Base-by-base conservation (phyloP, 2,113 vertebrate genomes). In the Ceyx melanurus region DNA sequence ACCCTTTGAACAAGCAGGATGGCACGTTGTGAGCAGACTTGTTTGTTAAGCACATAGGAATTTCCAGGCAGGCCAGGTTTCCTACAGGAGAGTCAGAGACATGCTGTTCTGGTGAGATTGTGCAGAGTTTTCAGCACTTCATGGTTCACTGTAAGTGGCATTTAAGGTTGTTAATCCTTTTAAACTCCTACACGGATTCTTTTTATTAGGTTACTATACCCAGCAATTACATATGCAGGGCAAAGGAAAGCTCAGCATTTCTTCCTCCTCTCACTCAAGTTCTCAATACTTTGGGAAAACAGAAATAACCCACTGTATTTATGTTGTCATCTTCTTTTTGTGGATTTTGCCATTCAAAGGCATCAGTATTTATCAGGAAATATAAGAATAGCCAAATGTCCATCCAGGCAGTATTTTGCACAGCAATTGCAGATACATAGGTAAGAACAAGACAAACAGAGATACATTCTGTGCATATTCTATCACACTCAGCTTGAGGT, bases 1-100 rank as follows among this genome's bases (percentile, higher is more conserved):
- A 85, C 73, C 74, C 76, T 76, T 33, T 88, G 88, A 94, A 91
- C 73, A 86, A 92, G 91, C 74, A 84, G 77, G 78, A 76, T 53
- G 86, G 75, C 65, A 92, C 0, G 13, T 58, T 89, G 77, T 78
- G 68, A 82, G n/a, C 45, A 43, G 62, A 78, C 22, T 46, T 80
- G 74, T 86, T 89, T 74, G 54, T 74, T 95, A 95, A 87, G 25
- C 65, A 65, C 48, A 50, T 13, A 88, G 35, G 90, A 92, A 78
- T 87, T 91, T 83, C 42, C 46, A 94, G 42, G 51, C 9, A 72
- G 54, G 28, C 43, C 42, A 60, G 37, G 17, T 76, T 93, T 96
- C 10, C 8, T 88, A 64, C 58, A 68, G 29, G 13, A 88, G 15
- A 79, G 10, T 7, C 62, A 62, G 42, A 82, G 48, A 64, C 4